Evolutionary conservation across 2,888 invertebrate genomes (phyloP), one percentile per base, ranked within the genome.

Genomic region (Apotomis capreana): DNA sequence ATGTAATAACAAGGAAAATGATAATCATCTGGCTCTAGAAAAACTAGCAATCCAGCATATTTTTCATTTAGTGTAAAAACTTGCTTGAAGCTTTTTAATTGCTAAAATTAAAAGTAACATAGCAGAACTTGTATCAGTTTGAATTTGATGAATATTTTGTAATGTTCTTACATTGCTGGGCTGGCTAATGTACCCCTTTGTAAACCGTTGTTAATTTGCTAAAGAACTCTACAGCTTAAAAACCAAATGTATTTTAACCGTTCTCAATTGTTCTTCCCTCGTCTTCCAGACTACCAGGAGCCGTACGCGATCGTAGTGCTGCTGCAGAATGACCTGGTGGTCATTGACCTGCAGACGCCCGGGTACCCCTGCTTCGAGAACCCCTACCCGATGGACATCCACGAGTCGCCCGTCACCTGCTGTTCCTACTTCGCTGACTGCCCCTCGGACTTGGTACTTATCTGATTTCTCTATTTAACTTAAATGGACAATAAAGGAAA

Each of bases 281-380:
- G 15, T 49, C 75, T 94, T 94, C 55, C 94, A 98, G 98, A 99
- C 90, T 96, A 97, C 89, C 99, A 99, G 93, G 99, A 99, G 88
- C 99, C 99, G 68, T 98, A 98, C 91, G 99, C 98, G 85, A 97
- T 99, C 88, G 98, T 99, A 84, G 99, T 99, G 81, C 95, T 99
- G 74, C 96, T 99, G 80, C 98, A 98, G 94, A 98, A 98, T 94
- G 99, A 99, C 94, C 95, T 99, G 89, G 99, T 99, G 87, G 97
- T 99, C 84, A 98, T 99, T 89, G 99, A 99, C 94, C 95, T 99
- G 85, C 96, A 96, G 87, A 96, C 98, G 64, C 95, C 97, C 74
- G 99, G 99, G 87, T 99, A 99, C 94, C 99, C 99, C 37, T 98
- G 99, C 93, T 98, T 99, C 94, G 99, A 99, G 94, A 99, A 99